Evolutionary conservation across 1,140 invertebrate genomes (phyloP).

Genomic region (Drosophila paulistorum): DNA sequence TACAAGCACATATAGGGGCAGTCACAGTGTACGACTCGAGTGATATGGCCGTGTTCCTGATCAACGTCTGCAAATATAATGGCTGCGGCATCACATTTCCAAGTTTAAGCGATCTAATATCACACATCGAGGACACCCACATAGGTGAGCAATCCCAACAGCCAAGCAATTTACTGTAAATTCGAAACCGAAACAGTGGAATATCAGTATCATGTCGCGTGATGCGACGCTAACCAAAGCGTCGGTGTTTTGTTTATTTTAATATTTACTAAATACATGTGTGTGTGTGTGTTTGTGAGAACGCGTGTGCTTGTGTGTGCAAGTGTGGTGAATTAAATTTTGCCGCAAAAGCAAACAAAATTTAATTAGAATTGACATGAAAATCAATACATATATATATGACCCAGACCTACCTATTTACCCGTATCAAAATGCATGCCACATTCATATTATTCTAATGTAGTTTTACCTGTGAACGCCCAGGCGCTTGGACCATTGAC

Average conservation of each 20-base stretch:
- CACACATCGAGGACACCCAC: slow-evolving; percentile 93
- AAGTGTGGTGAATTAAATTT: slow-evolving; percentile 48
- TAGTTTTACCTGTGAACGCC: slow-evolving; percentile 51
- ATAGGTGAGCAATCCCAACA: slow-evolving; percentile 87
- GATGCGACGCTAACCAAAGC: slow-evolving; percentile 37
- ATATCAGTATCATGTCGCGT: slow-evolving; percentile 67
- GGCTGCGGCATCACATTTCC: slow-evolving; percentile 92
- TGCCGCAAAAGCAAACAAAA: slow-evolving; percentile 40
- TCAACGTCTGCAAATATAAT: slow-evolving; percentile 94
- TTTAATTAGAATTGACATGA: slow-evolving; percentile 47
- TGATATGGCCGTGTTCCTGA: slow-evolving; percentile 92
- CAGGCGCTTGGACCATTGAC: slow-evolving; percentile 34
- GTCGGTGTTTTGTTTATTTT: slow-evolving; percentile 77
- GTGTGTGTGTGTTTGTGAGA: slow-evolving; percentile 13
- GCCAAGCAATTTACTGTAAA: slow-evolving; percentile 26
- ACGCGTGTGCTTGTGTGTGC: slow-evolving; percentile 22
- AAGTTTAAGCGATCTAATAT: slow-evolving; percentile 90
- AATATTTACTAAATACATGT: slow-evolving; percentile 61
- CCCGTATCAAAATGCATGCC: slow-evolving; percentile 13
- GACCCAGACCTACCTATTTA: slow-evolving; percentile 19
- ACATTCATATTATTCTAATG: slow-evolving; percentile 25
- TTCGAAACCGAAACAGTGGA: slow-evolving; percentile 34
- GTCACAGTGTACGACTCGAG: slow-evolving; percentile 81
- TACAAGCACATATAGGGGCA: slow-evolving; percentile 60
- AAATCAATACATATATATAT: slow-evolving; percentile 44